Evolutionary conservation across 2,888 invertebrate species (phyloP).

Genomic region (Drosophila formosana): DNA sequence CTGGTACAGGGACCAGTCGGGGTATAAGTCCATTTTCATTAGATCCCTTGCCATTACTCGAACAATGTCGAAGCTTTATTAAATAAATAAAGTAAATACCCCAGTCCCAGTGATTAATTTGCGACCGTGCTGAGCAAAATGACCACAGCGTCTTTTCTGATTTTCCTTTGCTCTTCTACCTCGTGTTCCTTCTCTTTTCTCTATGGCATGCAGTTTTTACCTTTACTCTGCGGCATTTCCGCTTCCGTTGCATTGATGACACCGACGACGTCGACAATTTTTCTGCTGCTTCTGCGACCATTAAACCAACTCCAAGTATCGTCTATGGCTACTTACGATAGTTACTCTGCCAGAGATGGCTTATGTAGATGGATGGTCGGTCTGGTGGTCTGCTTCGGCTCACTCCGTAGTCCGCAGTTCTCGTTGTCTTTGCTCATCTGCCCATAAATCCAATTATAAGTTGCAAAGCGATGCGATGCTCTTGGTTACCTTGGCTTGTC

Average conservation of each 20-base stretch:
- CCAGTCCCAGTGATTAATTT: slow-evolving; percentile 64
- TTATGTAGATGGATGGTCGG: slow-evolving; percentile 56
- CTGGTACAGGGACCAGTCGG: not conserved
- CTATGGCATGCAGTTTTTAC: slow-evolving; percentile 40
- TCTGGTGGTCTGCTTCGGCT: slow-evolving; percentile 23
- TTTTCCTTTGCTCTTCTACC: slow-evolving; percentile 5
- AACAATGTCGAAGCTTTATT: slow-evolving; percentile 41
- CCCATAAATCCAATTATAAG: slow-evolving; percentile 78
- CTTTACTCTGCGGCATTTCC: slow-evolving; percentile 48
- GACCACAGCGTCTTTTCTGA: slow-evolving; percentile 23
- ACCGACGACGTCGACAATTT: slow-evolving; percentile 42
- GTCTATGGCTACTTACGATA: slow-evolving; percentile 57
- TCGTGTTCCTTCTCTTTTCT: not conserved
- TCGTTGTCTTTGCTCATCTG: slow-evolving; percentile 35
- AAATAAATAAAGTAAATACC: slow-evolving; percentile 62
- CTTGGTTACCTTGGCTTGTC: slow-evolving; percentile 30
- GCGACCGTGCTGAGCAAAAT: slow-evolving; percentile 42
- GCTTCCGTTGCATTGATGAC: slow-evolving; percentile 49
- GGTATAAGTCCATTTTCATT: slow-evolving; percentile 21
- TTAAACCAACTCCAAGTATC: slow-evolving; percentile 47
- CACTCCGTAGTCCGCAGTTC: slow-evolving; percentile 15
- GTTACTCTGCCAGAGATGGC: slow-evolving; percentile 41
- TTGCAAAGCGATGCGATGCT: slow-evolving; percentile 59
- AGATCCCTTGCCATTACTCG: slow-evolving; percentile 29
- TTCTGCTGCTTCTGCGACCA: slow-evolving; percentile 33